These are phyloP conservation scores for Uropsilus gracilis DNA, from an alignment of 2,113 vertebrate species.

Conservation along the genomic window DNA sequence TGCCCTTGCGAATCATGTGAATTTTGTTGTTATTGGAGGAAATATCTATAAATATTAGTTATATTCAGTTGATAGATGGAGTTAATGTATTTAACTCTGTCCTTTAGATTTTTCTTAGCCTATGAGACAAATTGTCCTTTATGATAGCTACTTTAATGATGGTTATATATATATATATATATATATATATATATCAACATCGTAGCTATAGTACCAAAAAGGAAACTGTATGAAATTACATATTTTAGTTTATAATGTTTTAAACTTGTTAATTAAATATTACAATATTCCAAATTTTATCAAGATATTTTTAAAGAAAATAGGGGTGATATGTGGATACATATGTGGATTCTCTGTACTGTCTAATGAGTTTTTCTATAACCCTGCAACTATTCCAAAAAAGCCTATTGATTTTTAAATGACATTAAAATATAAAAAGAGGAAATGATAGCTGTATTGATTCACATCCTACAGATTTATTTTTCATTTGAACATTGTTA, in stretches of 20 bases:
- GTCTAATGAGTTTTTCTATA: not conserved
- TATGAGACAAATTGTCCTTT: not conserved
- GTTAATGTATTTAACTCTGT: not conserved
- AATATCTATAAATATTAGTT: not conserved
- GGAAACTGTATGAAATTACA: not conserved
- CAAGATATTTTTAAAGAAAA: too few species aligned
- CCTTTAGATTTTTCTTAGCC: not conserved
- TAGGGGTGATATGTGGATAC: rapidly evolving
- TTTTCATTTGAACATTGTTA: not conserved
- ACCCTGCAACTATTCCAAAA: not conserved
- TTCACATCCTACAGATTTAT: not conserved
- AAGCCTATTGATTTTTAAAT: not conserved
- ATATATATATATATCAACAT: not conserved
- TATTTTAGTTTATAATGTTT: not conserved
- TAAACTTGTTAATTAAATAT: not conserved
- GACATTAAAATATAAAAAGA: not conserved
- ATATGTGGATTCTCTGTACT: not conserved
- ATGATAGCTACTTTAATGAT: not conserved
- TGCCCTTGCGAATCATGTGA: not conserved
- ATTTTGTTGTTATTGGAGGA: not conserved
- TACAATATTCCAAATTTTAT: not conserved
- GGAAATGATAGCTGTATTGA: not conserved
- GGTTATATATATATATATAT: not conserved
- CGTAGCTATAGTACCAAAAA: not conserved
- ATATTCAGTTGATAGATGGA: not conserved